Conservation (phyloP, 1,140 invertebrate genomes). For the Zaprionus africanus region DNA sequence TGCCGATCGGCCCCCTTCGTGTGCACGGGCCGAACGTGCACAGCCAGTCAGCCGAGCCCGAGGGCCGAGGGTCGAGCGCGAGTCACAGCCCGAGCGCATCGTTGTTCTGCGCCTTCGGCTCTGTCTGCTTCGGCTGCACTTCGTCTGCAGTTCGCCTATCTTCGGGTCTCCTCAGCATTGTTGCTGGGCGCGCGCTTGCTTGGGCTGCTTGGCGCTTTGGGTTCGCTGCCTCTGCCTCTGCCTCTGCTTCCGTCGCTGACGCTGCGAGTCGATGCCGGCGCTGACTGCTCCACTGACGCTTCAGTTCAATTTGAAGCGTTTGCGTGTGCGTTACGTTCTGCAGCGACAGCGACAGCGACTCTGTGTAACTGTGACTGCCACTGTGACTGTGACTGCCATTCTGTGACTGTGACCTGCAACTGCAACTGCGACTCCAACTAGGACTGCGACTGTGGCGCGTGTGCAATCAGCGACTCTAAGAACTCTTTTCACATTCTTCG, state of each 20-base stretch:
- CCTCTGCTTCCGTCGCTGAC: too few species aligned
- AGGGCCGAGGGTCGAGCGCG: constrained; percentile 1
- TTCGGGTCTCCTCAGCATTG: constrained; percentile 21
- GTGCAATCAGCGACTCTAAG: constrained; percentile 32
- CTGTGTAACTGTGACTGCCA: constrained; percentile 18
- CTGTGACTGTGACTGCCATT: constrained; percentile 8
- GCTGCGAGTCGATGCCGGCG: constrained; percentile 48
- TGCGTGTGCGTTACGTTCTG: constrained; percentile 78
- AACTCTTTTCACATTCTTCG: neutral
- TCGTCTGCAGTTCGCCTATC: neutral
- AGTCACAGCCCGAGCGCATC: neutral
- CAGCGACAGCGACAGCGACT: constrained; percentile 15
- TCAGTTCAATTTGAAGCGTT: constrained; percentile 78
- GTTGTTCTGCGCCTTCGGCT: constrained; percentile 12
- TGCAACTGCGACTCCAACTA: constrained; percentile 23
- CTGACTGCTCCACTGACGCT: constrained; percentile 41
- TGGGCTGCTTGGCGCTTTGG: constrained; percentile 31
- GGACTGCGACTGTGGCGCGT: constrained; percentile 39
- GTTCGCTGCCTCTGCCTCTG: constrained; percentile 29
- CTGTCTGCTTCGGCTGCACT: constrained; percentile 6
- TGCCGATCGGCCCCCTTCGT: neutral
- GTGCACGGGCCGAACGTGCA: neutral
- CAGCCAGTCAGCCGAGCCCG: constrained; percentile 20
- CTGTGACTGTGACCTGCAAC: constrained; percentile 31
- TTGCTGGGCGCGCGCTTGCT: constrained; percentile 23